Base-by-base conservation (phyloP, 2,113 vertebrate species). In the Sakesphorus luctuosus region DNA sequence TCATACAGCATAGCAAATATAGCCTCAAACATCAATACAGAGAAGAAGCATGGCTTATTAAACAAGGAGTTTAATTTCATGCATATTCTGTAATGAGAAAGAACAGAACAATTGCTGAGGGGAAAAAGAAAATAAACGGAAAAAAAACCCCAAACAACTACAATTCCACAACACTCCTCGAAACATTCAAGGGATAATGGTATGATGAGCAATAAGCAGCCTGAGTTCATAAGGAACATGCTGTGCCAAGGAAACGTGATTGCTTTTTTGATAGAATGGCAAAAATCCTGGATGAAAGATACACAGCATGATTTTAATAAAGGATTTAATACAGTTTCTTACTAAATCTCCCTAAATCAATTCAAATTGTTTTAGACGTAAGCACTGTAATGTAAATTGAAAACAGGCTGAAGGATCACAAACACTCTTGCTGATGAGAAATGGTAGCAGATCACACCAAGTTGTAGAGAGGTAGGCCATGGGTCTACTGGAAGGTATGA, bases 301-400 rank as follows among this genome's bases (percentile, higher is more conserved):
- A 90, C 77, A 88, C 94, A 93, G 84, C 77, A 71, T 90, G 93
- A 95, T 90, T 95, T 97, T 96, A 97, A 97, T 97, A 94, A 91
- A 95, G 92, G 89, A 91, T 94, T 95, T 96, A 94, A 94, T 91
- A 85, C 89, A 93, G 47, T 62, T 46, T 84, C 95, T 95, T 92
- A 87, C 63, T 97, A 94, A 92, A 94, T 95, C 87, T 96, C 83
- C 65, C 55, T 87, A 93, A 97, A 96, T 89, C 59, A 93, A 95
- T 86, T 94, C 72, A 95, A 95, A 95, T 96, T 94, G 88, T 75
- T 92, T 84, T 84, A 83, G 92, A 95, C 6, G 1, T 47, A 89
- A 93, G 53, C 55, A 92, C 65, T 87, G 91, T 43, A 88, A 81
- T 71, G 84, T 72, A 94, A 93, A 95, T 66, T 93, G 88, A 95